Evolutionary conservation across 2,797 vertebrate species (phyloP).

Genomic region (Pyrocephalus nanus): DNA sequence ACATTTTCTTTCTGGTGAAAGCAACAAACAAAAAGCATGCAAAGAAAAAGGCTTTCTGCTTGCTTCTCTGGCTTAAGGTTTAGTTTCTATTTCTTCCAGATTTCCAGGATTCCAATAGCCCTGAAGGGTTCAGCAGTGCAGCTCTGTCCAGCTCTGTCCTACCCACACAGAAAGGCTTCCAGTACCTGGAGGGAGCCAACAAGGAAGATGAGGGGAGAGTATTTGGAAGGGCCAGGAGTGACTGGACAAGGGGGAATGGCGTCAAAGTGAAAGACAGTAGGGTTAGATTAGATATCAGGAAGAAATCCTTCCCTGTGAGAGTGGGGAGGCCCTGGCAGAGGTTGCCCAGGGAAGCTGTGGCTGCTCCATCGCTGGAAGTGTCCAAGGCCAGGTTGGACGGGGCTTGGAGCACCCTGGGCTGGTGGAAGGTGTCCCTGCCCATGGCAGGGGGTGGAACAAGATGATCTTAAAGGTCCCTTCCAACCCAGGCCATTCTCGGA

Average conservation of each 20-base stretch:
- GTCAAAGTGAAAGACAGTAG: not conserved
- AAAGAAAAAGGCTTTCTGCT: not conserved
- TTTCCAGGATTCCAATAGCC: not conserved
- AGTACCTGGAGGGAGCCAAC: not conserved
- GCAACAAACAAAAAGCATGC: not conserved
- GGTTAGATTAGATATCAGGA: not conserved
- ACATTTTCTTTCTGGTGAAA: not conserved
- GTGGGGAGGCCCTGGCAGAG: not conserved
- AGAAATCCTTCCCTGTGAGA: not conserved
- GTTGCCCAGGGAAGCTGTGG: not conserved
- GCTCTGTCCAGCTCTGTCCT: not conserved
- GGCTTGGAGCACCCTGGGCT: not conserved
- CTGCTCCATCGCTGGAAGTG: not conserved
- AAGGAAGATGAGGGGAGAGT: not conserved
- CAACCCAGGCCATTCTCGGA: not conserved
- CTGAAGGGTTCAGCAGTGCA: not conserved
- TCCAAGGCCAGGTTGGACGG: rapidly evolving
- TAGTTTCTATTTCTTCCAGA: not conserved
- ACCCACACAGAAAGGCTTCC: not conserved
- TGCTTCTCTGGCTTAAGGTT: not conserved
- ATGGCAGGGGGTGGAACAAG: not conserved
- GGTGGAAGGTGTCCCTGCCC: not conserved
- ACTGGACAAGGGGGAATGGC: not conserved
- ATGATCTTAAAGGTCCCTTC: not conserved
- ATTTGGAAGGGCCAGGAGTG: not conserved